Evolutionary conservation across 2,888 invertebrate genomes (phyloP).

Genomic region (Apamea monoglypha): DNA sequence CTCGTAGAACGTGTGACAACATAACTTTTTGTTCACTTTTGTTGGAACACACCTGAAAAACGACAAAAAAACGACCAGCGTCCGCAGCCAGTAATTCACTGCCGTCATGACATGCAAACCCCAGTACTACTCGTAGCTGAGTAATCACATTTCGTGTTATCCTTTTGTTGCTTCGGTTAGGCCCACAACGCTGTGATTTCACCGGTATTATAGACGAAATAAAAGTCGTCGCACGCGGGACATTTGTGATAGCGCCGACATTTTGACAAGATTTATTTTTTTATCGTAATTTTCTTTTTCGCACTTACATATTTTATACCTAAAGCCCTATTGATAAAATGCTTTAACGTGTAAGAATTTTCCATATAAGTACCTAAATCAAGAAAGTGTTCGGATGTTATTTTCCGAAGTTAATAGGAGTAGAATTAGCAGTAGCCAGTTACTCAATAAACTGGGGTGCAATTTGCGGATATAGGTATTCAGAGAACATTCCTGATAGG

Average conservation of each 20-base stretch:
- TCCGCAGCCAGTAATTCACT: constrained; percentile 82
- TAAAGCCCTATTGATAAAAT: constrained; percentile 26
- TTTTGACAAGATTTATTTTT: constrained; percentile 51
- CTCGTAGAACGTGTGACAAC: constrained; percentile 75
- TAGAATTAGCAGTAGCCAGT: constrained; percentile 27
- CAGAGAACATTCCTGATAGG: constrained; percentile 75
- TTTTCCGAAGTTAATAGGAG: constrained; percentile 1
- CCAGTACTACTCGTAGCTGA: constrained; percentile 77
- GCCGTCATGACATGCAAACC: constrained; percentile 84
- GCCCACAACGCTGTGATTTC: constrained; percentile 82
- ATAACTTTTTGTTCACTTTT: constrained; percentile 83
- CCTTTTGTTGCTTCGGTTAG: constrained; percentile 82
- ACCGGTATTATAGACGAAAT: constrained; percentile 74
- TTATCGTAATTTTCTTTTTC: constrained; percentile 34
- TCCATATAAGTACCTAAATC: background rate
- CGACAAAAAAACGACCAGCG: constrained; percentile 63
- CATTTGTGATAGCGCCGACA: constrained; percentile 52
- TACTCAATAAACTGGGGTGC: constrained; percentile 59
- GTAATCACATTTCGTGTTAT: constrained; percentile 88
- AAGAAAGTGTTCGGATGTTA: background rate
- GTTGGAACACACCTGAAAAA: constrained; percentile 82
- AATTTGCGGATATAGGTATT: constrained; percentile 70
- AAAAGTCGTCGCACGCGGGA: constrained; percentile 69
- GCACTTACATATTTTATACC: constrained; percentile 20
- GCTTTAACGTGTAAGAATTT: background rate